phyloP scores from a whole-genome alignment of 1,140 invertebrate genomes.

The Drosophila varians region DNA sequence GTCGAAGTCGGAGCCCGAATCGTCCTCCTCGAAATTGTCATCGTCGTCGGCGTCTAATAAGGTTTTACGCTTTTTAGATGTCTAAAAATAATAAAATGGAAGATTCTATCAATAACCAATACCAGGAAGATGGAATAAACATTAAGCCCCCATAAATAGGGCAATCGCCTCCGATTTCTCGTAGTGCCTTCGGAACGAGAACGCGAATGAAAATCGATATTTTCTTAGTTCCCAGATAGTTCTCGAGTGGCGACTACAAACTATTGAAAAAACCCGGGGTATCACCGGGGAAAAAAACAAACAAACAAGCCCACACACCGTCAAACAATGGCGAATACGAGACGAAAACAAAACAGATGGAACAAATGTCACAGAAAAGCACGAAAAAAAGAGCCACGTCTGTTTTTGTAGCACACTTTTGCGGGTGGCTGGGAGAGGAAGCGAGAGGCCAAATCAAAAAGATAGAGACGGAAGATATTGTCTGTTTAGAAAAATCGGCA shows the following conservation, averaged over 20 bases:
- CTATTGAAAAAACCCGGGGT: slow-evolving; percentile 7
- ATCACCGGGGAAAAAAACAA: slow-evolving; percentile 41
- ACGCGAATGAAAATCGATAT: slow-evolving; percentile 38
- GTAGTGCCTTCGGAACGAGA: slow-evolving; percentile 10
- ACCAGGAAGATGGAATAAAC: no score
- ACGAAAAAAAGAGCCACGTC: slow-evolving; percentile 18
- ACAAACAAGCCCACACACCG: not conserved
- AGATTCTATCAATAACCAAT: no score
- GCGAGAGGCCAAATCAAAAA: not conserved
- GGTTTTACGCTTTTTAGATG: slow-evolving; percentile 72
- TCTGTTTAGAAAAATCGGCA: slow-evolving; percentile 78
- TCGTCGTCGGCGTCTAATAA: slow-evolving; percentile 65
- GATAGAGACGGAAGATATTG: not conserved
- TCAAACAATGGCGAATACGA: not conserved
- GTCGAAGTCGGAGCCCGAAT: slow-evolving; percentile 92
- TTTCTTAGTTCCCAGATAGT: slow-evolving; percentile 15
- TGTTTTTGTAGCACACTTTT: slow-evolving; percentile 65
- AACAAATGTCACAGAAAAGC: slow-evolving; percentile 29
- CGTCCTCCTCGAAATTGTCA: slow-evolving; percentile 86
- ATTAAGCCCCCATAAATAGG: not conserved
- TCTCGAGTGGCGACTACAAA: slow-evolving; percentile 4
- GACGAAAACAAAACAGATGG: slow-evolving; percentile 22
- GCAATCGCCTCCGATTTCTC: not conserved
- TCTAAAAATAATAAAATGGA: no score
- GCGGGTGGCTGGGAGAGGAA: not conserved